Evolutionary conservation across 1,140 invertebrate species (phyloP), one percentile per base, ranked within the genome.

Genomic region (Rhizoglyphus robini): DNA sequence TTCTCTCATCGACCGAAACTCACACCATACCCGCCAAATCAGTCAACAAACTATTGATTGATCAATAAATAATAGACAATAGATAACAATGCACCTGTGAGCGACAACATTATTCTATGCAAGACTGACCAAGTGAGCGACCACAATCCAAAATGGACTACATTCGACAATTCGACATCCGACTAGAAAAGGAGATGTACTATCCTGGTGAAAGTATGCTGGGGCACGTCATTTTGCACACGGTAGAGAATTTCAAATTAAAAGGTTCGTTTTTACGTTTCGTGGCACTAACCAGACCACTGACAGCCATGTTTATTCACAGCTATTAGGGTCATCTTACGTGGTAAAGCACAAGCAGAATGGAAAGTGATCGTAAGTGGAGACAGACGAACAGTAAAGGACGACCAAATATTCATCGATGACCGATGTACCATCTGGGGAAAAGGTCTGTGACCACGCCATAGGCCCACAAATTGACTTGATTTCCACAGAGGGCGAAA

Each of bases 401-500:
- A 88, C 75, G 87, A 88, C 72, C 86, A 89, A 73, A 86, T 86
- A 71, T 87, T 88, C 73, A 81, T 89, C 29, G 87, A 90, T 70
- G 85, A 88, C 66, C 79, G 86, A 71, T 79, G 81, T 48, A 77
- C 84, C 29, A 82, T 89, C 54, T 89, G 86, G 85, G 87, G 87
- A 57, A 86, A 86, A 82, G 86, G 86, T 84, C 76, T n/a, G n/a
- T n/a, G n/a, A n/a, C n/a, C n/a, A 77, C 29, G 11, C 20, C 30
- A 20, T 32, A 31, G n/a, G 5, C 58, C 20, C 30, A 8, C 13
- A 11, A 13, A 13, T 11, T 57, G 51, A 13, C 51, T 11, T 11
- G 13, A 57, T 13, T 57, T 57, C 13, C 11, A n/a, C n/a, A 57
- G 82, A 84, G 68, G 81, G 81, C 34, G 78, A 80, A n/a, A 80